Percentiles rank a stretch among this genome's conserved stretches.
phyloP scores from a whole-genome alignment of 2,113 vertebrate species.

The Equus quagga region DNA sequence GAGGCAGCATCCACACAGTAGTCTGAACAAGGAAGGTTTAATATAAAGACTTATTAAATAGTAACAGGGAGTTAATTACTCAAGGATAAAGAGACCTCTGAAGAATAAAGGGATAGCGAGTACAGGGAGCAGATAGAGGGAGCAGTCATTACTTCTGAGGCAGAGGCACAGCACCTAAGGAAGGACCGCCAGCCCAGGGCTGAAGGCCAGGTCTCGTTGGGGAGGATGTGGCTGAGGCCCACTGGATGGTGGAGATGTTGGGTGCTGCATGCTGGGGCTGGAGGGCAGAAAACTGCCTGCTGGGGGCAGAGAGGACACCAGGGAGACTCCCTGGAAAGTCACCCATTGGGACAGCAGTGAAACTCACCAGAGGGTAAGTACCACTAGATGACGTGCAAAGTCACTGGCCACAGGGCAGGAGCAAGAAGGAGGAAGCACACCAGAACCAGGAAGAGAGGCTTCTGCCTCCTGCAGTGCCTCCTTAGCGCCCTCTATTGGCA shows the following conservation, averaged over 20 bases:
- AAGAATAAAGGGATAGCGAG: not conserved
- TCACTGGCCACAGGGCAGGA: not conserved
- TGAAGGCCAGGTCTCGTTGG: not conserved
- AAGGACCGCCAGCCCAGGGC: not conserved
- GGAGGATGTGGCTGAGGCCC: not conserved
- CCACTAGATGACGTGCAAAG: not conserved
- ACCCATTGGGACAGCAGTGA: not conserved
- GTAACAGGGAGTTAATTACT: not conserved
- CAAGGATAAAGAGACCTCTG: not conserved
- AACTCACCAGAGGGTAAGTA: not conserved
- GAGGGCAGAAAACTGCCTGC: not conserved
- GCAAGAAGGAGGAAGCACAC: not conserved
- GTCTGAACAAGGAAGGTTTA: not conserved
- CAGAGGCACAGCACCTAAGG: not conserved
- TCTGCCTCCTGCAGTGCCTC: not conserved
- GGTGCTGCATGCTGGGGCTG: not conserved
- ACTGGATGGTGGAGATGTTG: not conserved
- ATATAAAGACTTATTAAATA: not conserved
- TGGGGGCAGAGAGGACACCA: too few species aligned
- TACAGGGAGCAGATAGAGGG: not conserved
- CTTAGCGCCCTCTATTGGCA: not conserved
- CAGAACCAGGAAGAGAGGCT: not conserved
- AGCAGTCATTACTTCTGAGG: not conserved
- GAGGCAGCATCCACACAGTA: not conserved
- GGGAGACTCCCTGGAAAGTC: not conserved